Conservation (phyloP, 2,888 invertebrate species). For the Nomada goodeniana region DNA sequence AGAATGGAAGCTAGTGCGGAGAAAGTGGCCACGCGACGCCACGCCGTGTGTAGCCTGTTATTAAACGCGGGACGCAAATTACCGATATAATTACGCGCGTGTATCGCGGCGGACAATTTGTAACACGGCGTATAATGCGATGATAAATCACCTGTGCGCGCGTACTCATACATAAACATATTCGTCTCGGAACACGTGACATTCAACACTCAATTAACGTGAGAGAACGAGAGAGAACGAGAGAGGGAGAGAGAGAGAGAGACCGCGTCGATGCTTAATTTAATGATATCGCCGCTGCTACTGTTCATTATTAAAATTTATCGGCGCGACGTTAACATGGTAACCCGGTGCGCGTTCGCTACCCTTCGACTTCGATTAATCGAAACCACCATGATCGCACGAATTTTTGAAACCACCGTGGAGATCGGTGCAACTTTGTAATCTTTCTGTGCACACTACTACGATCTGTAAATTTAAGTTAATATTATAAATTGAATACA, state of each 20-base stretch:
- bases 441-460: too few species aligned
- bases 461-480: too few species aligned
- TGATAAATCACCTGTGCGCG: constrained; percentile 69
- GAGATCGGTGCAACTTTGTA: constrained; percentile 10
- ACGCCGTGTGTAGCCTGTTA: constrained; percentile 39
- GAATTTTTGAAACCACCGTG: background rate
- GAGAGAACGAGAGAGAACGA: constrained; percentile 32
- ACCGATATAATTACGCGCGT: constrained; percentile 69
- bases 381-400: background rate
- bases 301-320: constrained; percentile 72
- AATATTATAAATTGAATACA: too few species aligned
- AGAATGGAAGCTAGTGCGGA: constrained; percentile 19
- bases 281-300: constrained; percentile 63
- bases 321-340: constrained; percentile 64
- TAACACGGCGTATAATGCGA: constrained; percentile 71
- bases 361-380: constrained; percentile 38
- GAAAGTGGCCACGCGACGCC: constrained; percentile 44
- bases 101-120: constrained; percentile 68
- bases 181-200: constrained; percentile 65
- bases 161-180: constrained; percentile 71
- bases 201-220: constrained; percentile 72
- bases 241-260: constrained; percentile 9
- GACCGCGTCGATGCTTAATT: constrained; percentile 60
- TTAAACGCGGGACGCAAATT: constrained; percentile 63
- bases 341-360: constrained; percentile 35